A percentile compares a stretch with the other conserved stretches of the same genome.
phyloP scores from a whole-genome alignment of 2,888 invertebrate genomes.

The Tipula confusa region DNA sequence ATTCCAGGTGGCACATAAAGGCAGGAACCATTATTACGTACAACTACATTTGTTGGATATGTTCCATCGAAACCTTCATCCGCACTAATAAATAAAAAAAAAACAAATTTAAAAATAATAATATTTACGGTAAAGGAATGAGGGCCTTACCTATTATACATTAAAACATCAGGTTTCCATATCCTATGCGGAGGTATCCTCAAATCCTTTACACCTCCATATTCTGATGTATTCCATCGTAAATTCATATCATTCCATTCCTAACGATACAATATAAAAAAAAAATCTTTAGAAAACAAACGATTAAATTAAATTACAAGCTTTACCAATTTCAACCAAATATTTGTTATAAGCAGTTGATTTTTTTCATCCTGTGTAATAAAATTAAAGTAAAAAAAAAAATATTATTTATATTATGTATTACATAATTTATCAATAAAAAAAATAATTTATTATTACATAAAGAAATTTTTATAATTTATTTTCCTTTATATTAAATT shows the following conservation, averaged over 20 bases:
- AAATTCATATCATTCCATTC: slow-evolving; percentile 99
- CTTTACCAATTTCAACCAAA: slow-evolving; percentile 72
- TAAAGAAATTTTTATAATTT: background rate
- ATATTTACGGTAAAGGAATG: background rate
- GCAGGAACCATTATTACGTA: slow-evolving; percentile 90
- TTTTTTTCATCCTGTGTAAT: slow-evolving; percentile 77
- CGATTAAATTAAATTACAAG: slow-evolving; percentile 30
- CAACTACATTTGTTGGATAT: slow-evolving; percentile 96
- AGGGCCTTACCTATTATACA: slow-evolving; percentile 88
- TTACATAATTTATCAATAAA: background rate
- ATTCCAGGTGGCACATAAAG: slow-evolving; percentile 97
- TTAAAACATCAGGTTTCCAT: slow-evolving; percentile 99
- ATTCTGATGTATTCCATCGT: slow-evolving; percentile 95
- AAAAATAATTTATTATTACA: background rate
- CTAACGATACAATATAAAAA: slow-evolving; percentile 51
- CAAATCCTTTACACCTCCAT: slow-evolving; percentile 92
- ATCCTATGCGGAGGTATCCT: slow-evolving; percentile 92
- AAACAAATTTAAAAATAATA: background rate
- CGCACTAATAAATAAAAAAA: slow-evolving; percentile 64
- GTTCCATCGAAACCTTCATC: slow-evolving; percentile 99
- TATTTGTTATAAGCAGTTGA: slow-evolving; percentile 93
- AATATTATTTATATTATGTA: too few relatives aligned
- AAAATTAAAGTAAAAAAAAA: slow-evolving; percentile 30
- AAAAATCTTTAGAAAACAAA: background rate
- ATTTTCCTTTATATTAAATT: background rate